Conservation (phyloP, 2,888 invertebrate species). For the Reticulitermes lucifugus region DNA sequence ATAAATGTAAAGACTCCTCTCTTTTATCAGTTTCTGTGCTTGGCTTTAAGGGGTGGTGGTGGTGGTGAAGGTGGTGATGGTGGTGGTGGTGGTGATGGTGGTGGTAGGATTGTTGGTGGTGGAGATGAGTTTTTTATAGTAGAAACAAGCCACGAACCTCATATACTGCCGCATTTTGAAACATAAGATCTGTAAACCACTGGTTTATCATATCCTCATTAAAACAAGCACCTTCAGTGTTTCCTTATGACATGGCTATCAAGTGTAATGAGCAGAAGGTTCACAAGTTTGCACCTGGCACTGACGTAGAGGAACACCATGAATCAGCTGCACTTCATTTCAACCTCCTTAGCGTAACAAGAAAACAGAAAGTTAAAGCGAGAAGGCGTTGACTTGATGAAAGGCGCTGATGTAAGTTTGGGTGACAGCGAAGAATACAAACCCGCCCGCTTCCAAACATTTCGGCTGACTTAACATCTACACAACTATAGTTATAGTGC, state of each 20-base stretch:
- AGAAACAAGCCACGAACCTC: too few species aligned
- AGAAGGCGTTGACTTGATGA: not conserved
- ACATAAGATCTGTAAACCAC: too few species aligned
- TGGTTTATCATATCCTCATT: too few species aligned
- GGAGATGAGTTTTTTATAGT: too few species aligned
- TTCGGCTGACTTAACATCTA: conserved; percentile 3
- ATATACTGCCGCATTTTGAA: too few species aligned
- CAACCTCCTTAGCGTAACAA: not conserved
- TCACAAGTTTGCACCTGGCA: not conserved
- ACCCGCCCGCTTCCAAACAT: conserved; percentile 6
- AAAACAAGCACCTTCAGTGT: not conserved
- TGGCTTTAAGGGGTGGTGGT: too few species aligned
- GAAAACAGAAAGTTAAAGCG: not conserved
- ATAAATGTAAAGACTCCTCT: too few species aligned
- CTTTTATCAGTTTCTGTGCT: too few species aligned
- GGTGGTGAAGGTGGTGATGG: too few species aligned
- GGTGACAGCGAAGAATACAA: conserved; percentile 1
- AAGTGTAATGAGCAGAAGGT: not conserved
- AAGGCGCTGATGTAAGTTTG: not conserved
- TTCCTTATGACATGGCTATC: not conserved
- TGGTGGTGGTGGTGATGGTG: too few species aligned
- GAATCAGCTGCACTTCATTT: not conserved
- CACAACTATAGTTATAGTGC: not conserved
- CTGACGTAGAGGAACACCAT: too few species aligned
- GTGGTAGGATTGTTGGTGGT: too few species aligned